Conservation (phyloP, 2,888 invertebrate genomes). For the Tricholauxania praeusta region DNA sequence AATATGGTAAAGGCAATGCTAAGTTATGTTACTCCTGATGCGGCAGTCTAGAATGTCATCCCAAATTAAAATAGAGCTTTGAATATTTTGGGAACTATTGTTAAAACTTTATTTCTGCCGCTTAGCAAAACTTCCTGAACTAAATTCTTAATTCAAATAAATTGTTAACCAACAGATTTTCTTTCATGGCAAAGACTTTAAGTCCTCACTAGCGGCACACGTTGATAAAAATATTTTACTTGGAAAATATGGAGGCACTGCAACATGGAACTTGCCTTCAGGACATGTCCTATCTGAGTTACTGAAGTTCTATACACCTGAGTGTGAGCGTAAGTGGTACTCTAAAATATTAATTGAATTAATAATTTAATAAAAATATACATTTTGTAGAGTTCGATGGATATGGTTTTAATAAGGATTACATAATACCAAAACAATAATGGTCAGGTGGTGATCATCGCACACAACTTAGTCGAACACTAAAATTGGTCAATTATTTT, state of each 20-base stretch:
- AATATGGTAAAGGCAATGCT: no score
- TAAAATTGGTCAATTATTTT: no score
- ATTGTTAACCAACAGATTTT: conserved; percentile 69
- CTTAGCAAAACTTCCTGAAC: no score
- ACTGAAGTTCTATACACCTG: conserved; percentile 75
- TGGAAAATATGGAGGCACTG: conserved; percentile 75
- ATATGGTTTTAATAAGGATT: conserved; percentile 70
- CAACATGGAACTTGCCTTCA: conserved; percentile 71
- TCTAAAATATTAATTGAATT: not conserved
- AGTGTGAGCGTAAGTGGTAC: conserved; percentile 74
- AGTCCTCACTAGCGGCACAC: conserved; percentile 71
- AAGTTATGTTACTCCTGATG: no score
- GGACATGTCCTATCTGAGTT: conserved; percentile 77
- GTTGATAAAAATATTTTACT: conserved; percentile 75
- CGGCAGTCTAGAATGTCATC: no score
- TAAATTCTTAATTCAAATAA: no score
- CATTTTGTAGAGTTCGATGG: conserved; percentile 69
- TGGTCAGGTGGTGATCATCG: no score
- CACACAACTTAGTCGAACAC: no score
- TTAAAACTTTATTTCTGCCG: no score
- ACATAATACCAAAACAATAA: conserved; percentile 56
- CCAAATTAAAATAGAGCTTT: no score
- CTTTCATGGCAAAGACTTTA: conserved; percentile 80
- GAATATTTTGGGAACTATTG: no score
- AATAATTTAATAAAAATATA: not conserved